phyloP scores from a whole-genome alignment of 1,140 invertebrate genomes.

The Leptopilina clavipes region DNA sequence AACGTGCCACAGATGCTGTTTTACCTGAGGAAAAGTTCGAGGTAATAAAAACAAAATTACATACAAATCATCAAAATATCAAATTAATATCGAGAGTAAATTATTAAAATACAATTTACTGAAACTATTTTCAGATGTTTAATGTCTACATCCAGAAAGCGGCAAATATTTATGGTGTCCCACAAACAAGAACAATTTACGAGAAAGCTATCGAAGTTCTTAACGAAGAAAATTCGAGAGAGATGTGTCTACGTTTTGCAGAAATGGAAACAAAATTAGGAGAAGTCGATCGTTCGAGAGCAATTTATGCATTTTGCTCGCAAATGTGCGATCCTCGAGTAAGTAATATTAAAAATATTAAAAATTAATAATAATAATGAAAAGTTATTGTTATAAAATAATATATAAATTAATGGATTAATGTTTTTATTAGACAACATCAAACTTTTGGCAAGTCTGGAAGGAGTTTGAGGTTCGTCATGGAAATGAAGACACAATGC shows the following conservation, averaged over 20 bases:
- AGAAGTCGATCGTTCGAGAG: slow-evolving; percentile 96
- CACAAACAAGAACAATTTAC: slow-evolving; percentile 97
- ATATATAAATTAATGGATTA: background rate
- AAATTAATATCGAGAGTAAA: background rate
- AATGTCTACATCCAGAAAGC: slow-evolving; percentile 99
- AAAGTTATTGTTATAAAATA: background rate
- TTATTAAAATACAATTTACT: background rate
- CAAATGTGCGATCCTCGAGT: slow-evolving; percentile 99
- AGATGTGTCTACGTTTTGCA: slow-evolving; percentile 97
- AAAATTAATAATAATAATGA: slow-evolving; percentile 5
- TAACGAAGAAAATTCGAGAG: slow-evolving; percentile 91
- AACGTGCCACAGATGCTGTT: slow-evolving; percentile 93
- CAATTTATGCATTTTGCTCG: slow-evolving; percentile 98
- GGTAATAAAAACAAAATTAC: slow-evolving; percentile 65
- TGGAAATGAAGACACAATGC: slow-evolving; percentile 99
- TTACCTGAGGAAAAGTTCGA: slow-evolving; percentile 95
- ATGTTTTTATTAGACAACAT: slow-evolving; percentile 81
- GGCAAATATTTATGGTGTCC: slow-evolving; percentile 97
- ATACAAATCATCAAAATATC: background rate
- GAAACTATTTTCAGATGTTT: slow-evolving; percentile 83
- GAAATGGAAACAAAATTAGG: slow-evolving; percentile 99
- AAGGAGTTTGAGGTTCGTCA: slow-evolving; percentile 99
- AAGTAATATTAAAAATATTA: slow-evolving; percentile 53
- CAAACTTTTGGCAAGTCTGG: slow-evolving; percentile 98
- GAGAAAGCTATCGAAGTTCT: slow-evolving; percentile 98